Evolutionary conservation across 1,140 invertebrate genomes (phyloP).

Genomic region (Doryteuthis pealeii): DNA sequence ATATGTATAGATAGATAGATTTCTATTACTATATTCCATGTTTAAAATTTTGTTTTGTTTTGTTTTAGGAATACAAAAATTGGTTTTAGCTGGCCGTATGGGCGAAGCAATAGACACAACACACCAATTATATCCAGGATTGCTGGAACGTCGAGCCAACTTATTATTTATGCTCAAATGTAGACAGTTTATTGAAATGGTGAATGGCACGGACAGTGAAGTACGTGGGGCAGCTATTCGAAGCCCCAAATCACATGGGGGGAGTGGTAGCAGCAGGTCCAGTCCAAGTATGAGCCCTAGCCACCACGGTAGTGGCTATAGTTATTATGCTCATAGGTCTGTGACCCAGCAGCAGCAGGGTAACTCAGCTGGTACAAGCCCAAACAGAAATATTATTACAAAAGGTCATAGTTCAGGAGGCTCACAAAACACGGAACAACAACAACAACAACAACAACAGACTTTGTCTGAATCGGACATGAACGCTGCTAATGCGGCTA

Average conservation of each 20-base stretch:
- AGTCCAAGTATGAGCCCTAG: slow-evolving; percentile 46
- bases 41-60: neutral
- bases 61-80: slow-evolving; percentile 82
- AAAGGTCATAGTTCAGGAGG: slow-evolving; percentile 32
- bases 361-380: slow-evolving; percentile 50
- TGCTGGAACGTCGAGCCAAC: slow-evolving; percentile 86
- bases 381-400: slow-evolving; percentile 39
- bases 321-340: slow-evolving; percentile 29
- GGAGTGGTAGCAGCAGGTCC: slow-evolving; percentile 33
- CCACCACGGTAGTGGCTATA: slow-evolving; percentile 29
- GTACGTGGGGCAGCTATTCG: slow-evolving; percentile 47
- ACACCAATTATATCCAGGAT: slow-evolving; percentile 82
- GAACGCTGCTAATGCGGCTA: slow-evolving; percentile 61
- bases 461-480: slow-evolving; percentile 61
- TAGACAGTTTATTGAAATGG: slow-evolving; percentile 92
- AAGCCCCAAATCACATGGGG: slow-evolving; percentile 43
- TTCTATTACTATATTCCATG: too few relatives aligned
- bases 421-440: slow-evolving; percentile 30
- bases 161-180: slow-evolving; percentile 93
- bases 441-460: slow-evolving; percentile 32
- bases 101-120: slow-evolving; percentile 92
- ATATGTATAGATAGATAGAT: too few relatives aligned
- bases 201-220: slow-evolving; percentile 63
- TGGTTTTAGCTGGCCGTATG: slow-evolving; percentile 88
- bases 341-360: slow-evolving; percentile 19